Conservation (phyloP, 2,888 invertebrate genomes). For the Sinhomidia bicolor region DNA sequence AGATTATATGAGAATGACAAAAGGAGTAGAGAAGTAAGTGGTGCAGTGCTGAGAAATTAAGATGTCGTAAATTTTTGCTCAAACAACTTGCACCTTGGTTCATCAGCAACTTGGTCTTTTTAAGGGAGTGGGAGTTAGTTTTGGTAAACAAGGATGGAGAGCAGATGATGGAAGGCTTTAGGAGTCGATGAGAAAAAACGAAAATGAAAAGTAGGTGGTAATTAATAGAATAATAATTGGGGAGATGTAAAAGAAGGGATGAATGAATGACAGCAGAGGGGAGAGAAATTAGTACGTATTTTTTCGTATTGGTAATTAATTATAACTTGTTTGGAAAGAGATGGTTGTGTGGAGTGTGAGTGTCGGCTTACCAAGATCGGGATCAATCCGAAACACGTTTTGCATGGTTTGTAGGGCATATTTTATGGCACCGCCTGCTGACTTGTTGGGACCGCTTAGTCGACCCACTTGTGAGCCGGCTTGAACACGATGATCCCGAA, state of each 20-base stretch:
- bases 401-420: constrained; percentile 92
- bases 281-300: neutral
- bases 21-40: neutral
- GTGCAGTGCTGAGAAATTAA: too few relatives aligned
- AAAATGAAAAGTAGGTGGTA: neutral
- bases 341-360: neutral
- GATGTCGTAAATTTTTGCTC: too few relatives aligned
- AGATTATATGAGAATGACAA: neutral
- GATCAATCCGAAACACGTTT: constrained; percentile 92
- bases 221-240: neutral
- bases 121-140: constrained; percentile 30
- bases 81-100: too few relatives aligned
- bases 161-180: constrained; percentile 29
- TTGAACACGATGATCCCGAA: constrained; percentile 61
- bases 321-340: neutral
- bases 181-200: too few relatives aligned
- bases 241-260: neutral
- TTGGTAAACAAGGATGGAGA: constrained; percentile 21
- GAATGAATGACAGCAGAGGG: neutral
- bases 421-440: constrained; percentile 91
- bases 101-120: too few relatives aligned
- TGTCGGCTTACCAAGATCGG: constrained; percentile 88
- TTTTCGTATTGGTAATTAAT: too few relatives aligned
- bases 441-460: constrained; percentile 90
- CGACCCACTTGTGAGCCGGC: constrained; percentile 83